phyloP scores from a whole-genome alignment of 2,797 vertebrate species.

The Leontopithecus rosalia region DNA sequence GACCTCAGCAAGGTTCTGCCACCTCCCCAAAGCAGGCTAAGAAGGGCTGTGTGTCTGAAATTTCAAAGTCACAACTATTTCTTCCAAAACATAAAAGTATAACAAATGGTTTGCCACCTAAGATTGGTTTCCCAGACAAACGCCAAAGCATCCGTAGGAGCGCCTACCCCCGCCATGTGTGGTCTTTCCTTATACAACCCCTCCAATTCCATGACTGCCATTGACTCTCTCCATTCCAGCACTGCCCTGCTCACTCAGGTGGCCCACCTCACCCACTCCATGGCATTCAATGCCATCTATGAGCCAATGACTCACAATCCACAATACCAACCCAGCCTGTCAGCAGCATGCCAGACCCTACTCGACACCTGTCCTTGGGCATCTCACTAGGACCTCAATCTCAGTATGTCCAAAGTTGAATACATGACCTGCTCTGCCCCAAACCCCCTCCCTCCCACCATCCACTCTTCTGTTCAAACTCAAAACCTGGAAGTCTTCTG shows the following conservation, averaged over 20 bases:
- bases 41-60: not conserved
- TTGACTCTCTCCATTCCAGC: not conserved
- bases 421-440: not conserved
- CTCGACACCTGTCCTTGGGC: too few relatives aligned
- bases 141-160: not conserved
- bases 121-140: not conserved
- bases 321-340: not conserved
- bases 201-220: not conserved
- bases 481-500: not conserved
- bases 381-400: not conserved
- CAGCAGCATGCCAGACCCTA: not conserved
- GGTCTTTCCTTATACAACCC: not conserved
- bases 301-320: not conserved
- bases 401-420: not conserved
- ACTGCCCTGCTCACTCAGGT: accelerated
- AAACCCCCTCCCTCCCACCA: not conserved
- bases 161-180: not conserved
- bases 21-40: not conserved
- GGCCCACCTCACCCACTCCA: not conserved
- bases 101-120: not conserved
- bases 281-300: not conserved
- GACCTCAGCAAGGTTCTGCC: not conserved
- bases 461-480: not conserved
- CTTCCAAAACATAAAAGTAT: not conserved
- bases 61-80: not conserved